Conservation (phyloP, 2,113 vertebrate genomes). For the Macheiramphus alcinus region DNA sequence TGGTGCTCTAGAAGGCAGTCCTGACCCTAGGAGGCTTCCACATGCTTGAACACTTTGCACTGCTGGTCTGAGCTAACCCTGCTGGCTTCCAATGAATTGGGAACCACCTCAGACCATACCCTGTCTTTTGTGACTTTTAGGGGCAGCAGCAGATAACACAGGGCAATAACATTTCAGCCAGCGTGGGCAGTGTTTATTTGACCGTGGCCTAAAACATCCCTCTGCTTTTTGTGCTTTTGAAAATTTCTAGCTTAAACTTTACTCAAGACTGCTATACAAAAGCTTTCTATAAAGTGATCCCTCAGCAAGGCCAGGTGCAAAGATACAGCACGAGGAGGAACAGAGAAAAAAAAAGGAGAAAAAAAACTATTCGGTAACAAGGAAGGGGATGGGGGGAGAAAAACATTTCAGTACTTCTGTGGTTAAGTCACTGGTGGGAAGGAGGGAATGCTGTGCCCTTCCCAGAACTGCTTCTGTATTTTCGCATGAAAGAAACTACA, state of each 20-base stretch:
- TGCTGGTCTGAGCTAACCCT: neutral
- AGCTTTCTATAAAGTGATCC: neutral
- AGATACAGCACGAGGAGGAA: neutral
- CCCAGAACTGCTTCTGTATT: neutral
- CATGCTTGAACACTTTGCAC: neutral
- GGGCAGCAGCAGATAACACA: neutral
- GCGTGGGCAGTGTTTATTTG: neutral
- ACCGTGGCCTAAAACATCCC: neutral
- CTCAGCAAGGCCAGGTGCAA: neutral
- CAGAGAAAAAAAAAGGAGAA: accelerated
- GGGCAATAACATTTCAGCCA: neutral
- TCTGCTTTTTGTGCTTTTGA: neutral
- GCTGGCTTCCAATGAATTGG: neutral
- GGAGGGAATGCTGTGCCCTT: neutral
- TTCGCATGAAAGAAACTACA: neutral
- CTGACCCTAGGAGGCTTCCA: neutral
- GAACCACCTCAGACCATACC: neutral
- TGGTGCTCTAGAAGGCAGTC: neutral
- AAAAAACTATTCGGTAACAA: neutral
- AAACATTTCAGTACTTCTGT: neutral
- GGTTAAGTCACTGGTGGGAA: neutral
- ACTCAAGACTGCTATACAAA: neutral
- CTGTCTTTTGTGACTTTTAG: neutral
- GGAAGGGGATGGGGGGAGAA: neutral
- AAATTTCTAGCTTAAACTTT: neutral